These are phyloP conservation scores for Rallus crepitans DNA, from an alignment of 2,797 vertebrate species.

Conservation along the genomic window DNA sequence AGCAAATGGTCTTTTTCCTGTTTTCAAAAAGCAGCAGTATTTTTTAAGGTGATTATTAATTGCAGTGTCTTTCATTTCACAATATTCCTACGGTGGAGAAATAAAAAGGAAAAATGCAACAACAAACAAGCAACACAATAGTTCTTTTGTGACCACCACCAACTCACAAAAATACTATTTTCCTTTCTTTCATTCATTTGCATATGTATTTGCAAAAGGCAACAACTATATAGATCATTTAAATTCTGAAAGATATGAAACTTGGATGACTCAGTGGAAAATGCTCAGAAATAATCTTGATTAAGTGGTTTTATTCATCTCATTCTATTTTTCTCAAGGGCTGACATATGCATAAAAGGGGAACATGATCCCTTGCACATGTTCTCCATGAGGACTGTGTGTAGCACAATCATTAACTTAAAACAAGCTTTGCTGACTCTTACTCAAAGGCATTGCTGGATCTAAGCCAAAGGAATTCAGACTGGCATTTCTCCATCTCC, in stretches of 20 bases:
- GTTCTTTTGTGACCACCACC: neutral
- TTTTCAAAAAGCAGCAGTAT: neutral
- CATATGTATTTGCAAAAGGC: conserved; percentile 1
- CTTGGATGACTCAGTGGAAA: conserved; percentile 43
- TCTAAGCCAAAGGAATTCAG: conserved; percentile 58
- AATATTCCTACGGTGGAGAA: neutral
- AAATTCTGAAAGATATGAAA: conserved; percentile 4
- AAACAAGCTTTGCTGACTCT: conserved; percentile 60
- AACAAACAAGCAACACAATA: neutral
- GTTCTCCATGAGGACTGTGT: conserved; percentile 71
- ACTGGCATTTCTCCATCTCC: conserved; percentile 60
- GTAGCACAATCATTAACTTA: conserved; percentile 43
- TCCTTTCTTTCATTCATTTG: conserved; percentile 20
- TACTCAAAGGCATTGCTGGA: conserved; percentile 65
- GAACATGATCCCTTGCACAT: conserved; percentile 69
- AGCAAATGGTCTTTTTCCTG: neutral
- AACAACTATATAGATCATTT: neutral
- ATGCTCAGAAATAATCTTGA: conserved; percentile 55
- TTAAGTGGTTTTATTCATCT: conserved; percentile 69
- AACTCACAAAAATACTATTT: conserved; percentile 6
- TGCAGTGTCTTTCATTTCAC: neutral
- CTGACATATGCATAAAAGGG: conserved; percentile 47
- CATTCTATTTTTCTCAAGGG: conserved; percentile 64
- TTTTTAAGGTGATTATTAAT: conserved; percentile 18
- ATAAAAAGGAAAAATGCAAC: neutral